A percentile compares a stretch with the other conserved stretches of the same genome.
These are phyloP conservation scores for Patiria pectinifera DNA, from an alignment of 53 echinoderm and acorn worm species.

Conservation along the genomic window DNA sequence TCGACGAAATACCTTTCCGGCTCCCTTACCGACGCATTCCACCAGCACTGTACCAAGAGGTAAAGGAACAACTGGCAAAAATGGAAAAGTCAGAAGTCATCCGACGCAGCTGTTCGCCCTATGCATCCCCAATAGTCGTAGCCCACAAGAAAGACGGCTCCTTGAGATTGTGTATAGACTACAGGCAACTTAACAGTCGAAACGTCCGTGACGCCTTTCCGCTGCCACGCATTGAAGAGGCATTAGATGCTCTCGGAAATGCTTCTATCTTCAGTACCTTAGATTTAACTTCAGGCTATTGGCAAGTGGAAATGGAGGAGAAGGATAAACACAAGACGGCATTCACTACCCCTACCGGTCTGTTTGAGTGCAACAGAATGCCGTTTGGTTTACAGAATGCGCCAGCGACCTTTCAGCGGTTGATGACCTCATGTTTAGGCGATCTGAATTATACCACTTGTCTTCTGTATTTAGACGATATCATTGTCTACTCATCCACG, in stretches of 20 bases:
- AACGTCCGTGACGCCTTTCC: constrained; percentile 27
- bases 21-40: constrained; percentile 56
- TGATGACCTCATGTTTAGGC: constrained; percentile 23
- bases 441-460: constrained; percentile 62
- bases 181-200: neutral
- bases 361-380: no score
- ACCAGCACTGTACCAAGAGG: constrained; percentile 37
- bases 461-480: constrained; percentile 72
- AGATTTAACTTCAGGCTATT: constrained; percentile 40
- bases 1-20: constrained; percentile 28
- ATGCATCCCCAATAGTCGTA: constrained; percentile 9
- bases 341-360: neutral
- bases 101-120: neutral
- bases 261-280: neutral
- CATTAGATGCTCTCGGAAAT: constrained; percentile 1
- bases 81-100: constrained; percentile 51
- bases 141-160: constrained; percentile 31
- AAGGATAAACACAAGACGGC: constrained; percentile 47
- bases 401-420: no score
- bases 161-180: constrained; percentile 35
- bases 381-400: no score
- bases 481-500: constrained; percentile 61
- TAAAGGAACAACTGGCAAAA: constrained; percentile 2
- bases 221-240: constrained; percentile 32
- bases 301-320: constrained; percentile 14